Conservation (phyloP, 2,888 invertebrate species). For the Amphimallon solstitiale region DNA sequence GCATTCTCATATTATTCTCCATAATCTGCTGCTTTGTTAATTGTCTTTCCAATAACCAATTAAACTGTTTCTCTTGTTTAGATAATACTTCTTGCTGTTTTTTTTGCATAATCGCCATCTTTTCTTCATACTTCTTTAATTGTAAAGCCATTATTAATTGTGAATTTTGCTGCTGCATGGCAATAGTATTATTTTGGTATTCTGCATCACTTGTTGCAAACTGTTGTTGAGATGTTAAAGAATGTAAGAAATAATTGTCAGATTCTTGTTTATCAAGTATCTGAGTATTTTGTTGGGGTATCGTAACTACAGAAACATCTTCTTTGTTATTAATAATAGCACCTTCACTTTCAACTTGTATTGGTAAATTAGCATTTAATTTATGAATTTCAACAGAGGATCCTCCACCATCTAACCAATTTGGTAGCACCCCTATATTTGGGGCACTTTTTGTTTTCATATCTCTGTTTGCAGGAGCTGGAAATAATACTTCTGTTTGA, state of each 20-base stretch:
- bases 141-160: slow-evolving; percentile 71
- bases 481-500: slow-evolving; percentile 54
- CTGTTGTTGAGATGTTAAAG: slow-evolving; percentile 54
- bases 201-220: slow-evolving; percentile 60
- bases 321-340: slow-evolving; percentile 5
- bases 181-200: slow-evolving; percentile 67
- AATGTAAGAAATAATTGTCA: slow-evolving; percentile 37
- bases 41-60: slow-evolving; percentile 67
- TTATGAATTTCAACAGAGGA: slow-evolving; percentile 42
- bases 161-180: slow-evolving; percentile 72
- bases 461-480: slow-evolving; percentile 46
- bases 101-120: slow-evolving; percentile 67
- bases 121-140: slow-evolving; percentile 72
- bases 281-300: not conserved
- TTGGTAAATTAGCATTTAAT: slow-evolving; percentile 40
- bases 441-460: slow-evolving; percentile 46
- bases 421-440: slow-evolving; percentile 51
- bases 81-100: slow-evolving; percentile 66
- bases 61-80: slow-evolving; percentile 68
- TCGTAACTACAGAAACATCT: slow-evolving; percentile 12
- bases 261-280: not conserved
- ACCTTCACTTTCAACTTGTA: slow-evolving; percentile 6
- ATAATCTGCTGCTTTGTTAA: slow-evolving; percentile 68
- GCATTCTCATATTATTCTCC: slow-evolving; percentile 69
- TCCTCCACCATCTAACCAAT: slow-evolving; percentile 54